Evolutionary conservation across 2,113 vertebrate genomes (phyloP).

Genomic region (Apus apus): DNA sequence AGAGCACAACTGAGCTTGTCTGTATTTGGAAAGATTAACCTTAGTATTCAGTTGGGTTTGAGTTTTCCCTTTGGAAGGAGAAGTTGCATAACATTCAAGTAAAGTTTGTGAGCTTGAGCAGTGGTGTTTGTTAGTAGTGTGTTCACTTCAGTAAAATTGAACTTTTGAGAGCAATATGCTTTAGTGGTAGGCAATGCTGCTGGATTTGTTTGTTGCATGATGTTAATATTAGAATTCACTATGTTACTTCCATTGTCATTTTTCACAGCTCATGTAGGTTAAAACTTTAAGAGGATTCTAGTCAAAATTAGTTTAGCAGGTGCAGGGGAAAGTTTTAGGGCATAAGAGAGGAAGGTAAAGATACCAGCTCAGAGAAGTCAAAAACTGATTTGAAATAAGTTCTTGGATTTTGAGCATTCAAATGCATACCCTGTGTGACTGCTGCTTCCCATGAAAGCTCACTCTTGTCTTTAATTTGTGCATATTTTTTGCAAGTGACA

Average conservation of each 20-base stretch:
- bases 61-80: not conserved
- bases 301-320: not conserved
- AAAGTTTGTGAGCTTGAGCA: not conserved
- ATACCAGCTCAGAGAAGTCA: not conserved
- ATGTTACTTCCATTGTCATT: too few species aligned
- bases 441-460: not conserved
- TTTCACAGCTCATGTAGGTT: not conserved
- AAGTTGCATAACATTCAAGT: not conserved
- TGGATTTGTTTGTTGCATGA: not conserved
- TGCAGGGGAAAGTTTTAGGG: not conserved
- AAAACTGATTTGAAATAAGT: not conserved
- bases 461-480: not conserved
- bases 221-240: not conserved
- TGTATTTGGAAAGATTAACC: not conserved
- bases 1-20: not conserved
- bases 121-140: not conserved
- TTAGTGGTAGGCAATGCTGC: not conserved
- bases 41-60: not conserved
- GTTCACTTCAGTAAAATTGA: not conserved
- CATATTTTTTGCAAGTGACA: not conserved
- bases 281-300: not conserved
- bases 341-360: not conserved
- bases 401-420: not conserved
- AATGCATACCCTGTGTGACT: not conserved
- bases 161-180: not conserved